phyloP scores from a whole-genome alignment of 2,113 vertebrate species.

The Cheilinus undulatus region DNA sequence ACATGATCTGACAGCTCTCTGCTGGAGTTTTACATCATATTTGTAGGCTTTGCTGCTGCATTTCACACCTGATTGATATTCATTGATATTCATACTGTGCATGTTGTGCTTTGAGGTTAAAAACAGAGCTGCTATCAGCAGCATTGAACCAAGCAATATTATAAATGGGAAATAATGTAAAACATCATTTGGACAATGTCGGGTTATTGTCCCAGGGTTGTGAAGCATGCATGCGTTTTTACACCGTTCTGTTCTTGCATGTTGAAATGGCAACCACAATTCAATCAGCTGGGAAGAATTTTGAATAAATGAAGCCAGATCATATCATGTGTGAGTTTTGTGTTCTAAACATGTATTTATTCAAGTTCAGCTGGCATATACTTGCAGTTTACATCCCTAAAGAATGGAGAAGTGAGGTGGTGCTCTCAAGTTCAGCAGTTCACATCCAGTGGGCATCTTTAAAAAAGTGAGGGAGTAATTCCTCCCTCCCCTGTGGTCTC shows the following conservation, averaged over 20 bases:
- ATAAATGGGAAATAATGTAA: neutral
- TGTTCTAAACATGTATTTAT: neutral
- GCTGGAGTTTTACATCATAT: neutral
- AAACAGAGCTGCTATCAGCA: neutral
- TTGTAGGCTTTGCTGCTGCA: neutral
- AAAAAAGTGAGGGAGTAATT: conserved; percentile 28
- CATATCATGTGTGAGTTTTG: neutral
- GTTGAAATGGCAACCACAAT: too few species aligned
- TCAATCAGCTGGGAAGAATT: too few species aligned
- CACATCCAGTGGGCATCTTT: conserved; percentile 28
- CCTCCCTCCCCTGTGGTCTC: conserved; percentile 45
- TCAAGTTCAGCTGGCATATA: neutral
- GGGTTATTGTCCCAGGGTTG: neutral
- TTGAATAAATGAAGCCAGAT: too few species aligned
- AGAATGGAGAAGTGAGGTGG: conserved; percentile 34
- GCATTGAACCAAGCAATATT: neutral
- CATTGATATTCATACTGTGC: conserved; percentile 12
- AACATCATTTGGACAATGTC: neutral
- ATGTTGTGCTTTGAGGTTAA: conserved; percentile 19
- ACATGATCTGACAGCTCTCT: conserved; percentile 7
- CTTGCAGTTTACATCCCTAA: conserved; percentile 33
- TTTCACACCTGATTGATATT: too few species aligned
- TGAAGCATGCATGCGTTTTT: neutral
- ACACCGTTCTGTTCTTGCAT: too few species aligned
- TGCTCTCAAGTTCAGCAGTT: conserved; percentile 50